Evolutionary conservation across 2,797 vertebrate genomes (phyloP), one percentile per base, ranked within the genome.

Genomic region (Sebastes taczanowskii): DNA sequence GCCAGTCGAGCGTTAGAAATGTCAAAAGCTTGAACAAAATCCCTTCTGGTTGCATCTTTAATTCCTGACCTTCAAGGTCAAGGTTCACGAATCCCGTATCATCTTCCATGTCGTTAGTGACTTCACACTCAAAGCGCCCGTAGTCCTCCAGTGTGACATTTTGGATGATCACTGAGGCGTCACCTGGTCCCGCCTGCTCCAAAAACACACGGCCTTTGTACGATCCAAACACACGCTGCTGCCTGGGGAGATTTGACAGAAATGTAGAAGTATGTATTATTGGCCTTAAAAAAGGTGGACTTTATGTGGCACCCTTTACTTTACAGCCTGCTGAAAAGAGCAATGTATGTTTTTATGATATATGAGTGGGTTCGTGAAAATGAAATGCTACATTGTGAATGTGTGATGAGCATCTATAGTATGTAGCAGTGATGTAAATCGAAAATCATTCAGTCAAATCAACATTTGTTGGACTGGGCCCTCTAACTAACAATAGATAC

Each of bases 141-240:
- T 99, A 98, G 91, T 99, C 98, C 83, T 98, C 96, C 75, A 99
- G 95, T 1, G 98, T 98, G 78, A 99, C 93, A 30, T 99, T 98
- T 61, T 97, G 97, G 89, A 99, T 97, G 88, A 99, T 94, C 77
- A 99, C 94, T 0, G 98, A 99, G 38, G 98, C 98, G 0, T 99
- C 98, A 0, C 97, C 97, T 0, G 91, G 90, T 0, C 97, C 97
- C 0, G 96, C 96, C 63, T 95, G 94, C 91, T 99, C 97, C 84
- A 97, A 87, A 1, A 94, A 96, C 5, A 97, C 97, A 2, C 98
- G 96, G 0, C 96, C 97, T 0, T 94, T 95, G 93, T 97, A 99
- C 4, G 92, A 82, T 2, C 97, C 97, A 2, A 97, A 99, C 0
- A 95, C 96, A 53, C 97, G 87, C 79, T 97, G 96, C 55, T 97